Percentiles rank a stretch among this genome's conserved stretches.
phyloP scores from a whole-genome alignment of 2,797 vertebrate species.

The Anas capensis region DNA sequence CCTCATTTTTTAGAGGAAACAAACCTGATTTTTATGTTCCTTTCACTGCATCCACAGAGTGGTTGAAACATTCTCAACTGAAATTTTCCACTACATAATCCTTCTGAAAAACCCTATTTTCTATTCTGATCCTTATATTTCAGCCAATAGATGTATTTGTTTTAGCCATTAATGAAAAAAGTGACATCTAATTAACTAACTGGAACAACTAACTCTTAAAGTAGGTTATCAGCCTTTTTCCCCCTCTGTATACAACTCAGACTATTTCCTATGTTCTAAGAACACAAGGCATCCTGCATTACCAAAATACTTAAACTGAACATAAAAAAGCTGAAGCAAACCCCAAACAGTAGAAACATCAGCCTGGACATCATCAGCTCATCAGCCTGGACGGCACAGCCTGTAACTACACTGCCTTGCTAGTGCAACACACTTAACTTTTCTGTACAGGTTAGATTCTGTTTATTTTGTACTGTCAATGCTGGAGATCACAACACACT shows the following conservation, averaged over 20 bases:
- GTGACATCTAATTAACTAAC: neutral
- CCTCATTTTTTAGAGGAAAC: neutral
- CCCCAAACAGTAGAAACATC: neutral
- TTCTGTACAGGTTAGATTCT: neutral
- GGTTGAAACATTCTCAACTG: neutral
- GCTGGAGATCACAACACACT: neutral
- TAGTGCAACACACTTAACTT: neutral
- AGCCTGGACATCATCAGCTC: neutral
- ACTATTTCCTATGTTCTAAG: neutral
- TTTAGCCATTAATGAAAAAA: neutral
- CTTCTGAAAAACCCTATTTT: neutral
- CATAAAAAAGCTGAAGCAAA: neutral
- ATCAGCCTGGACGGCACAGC: neutral
- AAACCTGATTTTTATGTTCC: neutral
- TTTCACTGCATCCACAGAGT: neutral
- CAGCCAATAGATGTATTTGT: neutral
- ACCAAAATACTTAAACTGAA: accelerated
- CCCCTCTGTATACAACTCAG: neutral
- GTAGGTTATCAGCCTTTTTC: neutral
- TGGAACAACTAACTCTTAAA: neutral
- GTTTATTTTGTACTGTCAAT: neutral
- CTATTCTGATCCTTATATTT: neutral
- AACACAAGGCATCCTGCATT: accelerated
- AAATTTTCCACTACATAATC: neutral
- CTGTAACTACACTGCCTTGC: neutral